Evolutionary conservation across 2,888 invertebrate species (phyloP), one percentile per base, ranked within the genome.

Genomic region (Latheticus oryzae): DNA sequence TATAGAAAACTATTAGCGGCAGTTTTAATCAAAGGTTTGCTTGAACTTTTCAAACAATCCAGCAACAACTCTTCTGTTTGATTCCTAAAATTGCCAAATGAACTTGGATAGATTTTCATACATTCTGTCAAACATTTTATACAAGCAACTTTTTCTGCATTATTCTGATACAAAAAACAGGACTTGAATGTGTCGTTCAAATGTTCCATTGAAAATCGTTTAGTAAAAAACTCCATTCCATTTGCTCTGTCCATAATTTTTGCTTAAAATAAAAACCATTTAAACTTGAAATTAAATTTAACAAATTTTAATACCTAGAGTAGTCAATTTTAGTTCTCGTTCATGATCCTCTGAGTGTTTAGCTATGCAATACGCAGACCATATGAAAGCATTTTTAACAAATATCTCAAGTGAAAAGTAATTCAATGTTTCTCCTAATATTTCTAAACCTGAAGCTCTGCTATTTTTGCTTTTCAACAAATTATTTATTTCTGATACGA

Each of bases 41-140:
- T 16, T 7, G 35, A 7, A 24, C 16, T 48, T 2, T 37, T 37
- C 7, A 48, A 16, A 37, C 12, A 35, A 5, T 37, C 30, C 3
- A 37, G 17, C 8, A 50, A 19, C 4, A 37, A 50, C n/a, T 5
- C 3, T 24, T 50, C 37, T 1, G 38, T 12, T 28, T 50, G 37
- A n/a, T 28, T 16, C 11, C 19, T 50, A 26, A 38, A 38, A 8
- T 50, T 50, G 1, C 37, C 38, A 50, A 50, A 50, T 38, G 37
- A 50, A 5, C 15, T 37, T 7, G 50, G 50, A 15, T 28, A 37
- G 12, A 4, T 26, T 13, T 37, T 38, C 50, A 50, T 50, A 9
- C 50, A 50, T 13, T 38, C 28, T 1, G 28, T 2, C 13, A 50
- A 15, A 17, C 50, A 50, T 7, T 37, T 37, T 12, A 50, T 26